Conservation (phyloP, 2,797 vertebrate genomes). For the Columba guinea region DNA sequence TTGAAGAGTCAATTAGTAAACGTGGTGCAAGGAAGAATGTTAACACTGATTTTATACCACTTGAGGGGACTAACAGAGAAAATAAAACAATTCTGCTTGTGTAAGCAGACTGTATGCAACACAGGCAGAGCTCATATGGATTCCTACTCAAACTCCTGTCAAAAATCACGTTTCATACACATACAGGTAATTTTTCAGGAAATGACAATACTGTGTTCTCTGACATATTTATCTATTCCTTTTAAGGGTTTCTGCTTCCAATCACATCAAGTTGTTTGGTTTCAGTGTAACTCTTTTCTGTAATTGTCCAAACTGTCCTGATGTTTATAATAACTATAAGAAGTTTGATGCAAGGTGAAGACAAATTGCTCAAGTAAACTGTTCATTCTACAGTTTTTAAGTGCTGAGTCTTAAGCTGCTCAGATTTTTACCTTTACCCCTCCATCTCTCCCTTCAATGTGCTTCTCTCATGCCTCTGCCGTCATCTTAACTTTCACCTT, state of each 20-base stretch:
- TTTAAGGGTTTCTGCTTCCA: background rate
- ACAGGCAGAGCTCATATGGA: background rate
- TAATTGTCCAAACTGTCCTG: background rate
- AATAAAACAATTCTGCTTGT: background rate
- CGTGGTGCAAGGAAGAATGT: background rate
- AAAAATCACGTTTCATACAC: background rate
- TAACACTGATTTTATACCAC: background rate
- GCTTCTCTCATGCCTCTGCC: background rate
- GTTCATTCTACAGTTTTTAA: background rate
- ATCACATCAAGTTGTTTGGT: background rate
- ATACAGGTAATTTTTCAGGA: background rate
- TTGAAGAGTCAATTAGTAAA: conserved; percentile 3
- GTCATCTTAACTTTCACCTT: background rate
- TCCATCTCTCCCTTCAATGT: background rate
- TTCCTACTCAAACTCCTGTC: background rate
- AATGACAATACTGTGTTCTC: background rate
- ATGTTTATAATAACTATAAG: background rate
- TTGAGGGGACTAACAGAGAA: background rate
- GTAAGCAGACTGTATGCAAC: background rate
- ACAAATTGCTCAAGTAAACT: background rate
- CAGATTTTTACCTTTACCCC: background rate
- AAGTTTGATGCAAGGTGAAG: background rate
- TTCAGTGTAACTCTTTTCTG: background rate
- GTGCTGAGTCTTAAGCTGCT: background rate
- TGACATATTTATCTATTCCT: background rate